Conservation (phyloP, 2,888 invertebrate genomes). For the Arge pagana region DNA sequence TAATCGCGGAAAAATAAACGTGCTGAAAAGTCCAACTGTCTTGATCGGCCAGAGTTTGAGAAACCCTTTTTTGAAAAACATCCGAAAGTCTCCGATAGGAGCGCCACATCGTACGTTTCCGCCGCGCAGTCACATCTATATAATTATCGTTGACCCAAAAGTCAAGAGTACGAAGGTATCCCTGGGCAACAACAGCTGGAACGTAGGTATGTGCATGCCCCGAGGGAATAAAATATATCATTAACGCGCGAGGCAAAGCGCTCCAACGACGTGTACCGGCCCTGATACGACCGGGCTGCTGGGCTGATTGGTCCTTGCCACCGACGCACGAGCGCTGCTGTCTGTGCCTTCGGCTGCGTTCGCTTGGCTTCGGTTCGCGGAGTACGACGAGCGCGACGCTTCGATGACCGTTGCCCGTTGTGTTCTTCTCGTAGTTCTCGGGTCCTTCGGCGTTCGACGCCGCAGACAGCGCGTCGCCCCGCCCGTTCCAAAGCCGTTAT, state of each 20-base stretch:
- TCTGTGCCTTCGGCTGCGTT: slow-evolving; percentile 15
- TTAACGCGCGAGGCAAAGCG: slow-evolving; percentile 22
- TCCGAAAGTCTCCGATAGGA: no score
- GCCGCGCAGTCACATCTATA: slow-evolving; percentile 16
- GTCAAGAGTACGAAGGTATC: slow-evolving; percentile 22
- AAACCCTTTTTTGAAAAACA: no score
- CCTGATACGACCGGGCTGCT: slow-evolving; percentile 16
- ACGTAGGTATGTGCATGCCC: slow-evolving; percentile 22
- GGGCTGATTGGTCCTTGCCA: slow-evolving; percentile 17
- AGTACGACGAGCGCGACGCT: neutral
- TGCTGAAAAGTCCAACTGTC: no score
- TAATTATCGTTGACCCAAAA: slow-evolving; percentile 20
- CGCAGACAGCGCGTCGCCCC: slow-evolving; percentile 23
- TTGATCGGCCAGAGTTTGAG: no score
- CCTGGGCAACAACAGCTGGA: slow-evolving; percentile 20
- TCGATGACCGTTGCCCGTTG: neutral
- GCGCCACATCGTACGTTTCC: no score
- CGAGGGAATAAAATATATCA: slow-evolving; percentile 20
- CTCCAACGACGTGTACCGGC: no score
- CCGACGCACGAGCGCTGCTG: slow-evolving; percentile 16
- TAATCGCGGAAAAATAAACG: no score
- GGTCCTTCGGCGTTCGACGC: slow-evolving; percentile 21
- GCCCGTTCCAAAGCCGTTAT: slow-evolving; percentile 22
- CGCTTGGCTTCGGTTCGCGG: slow-evolving; percentile 18
- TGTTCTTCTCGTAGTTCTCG: slow-evolving; percentile 9